phyloP scores from a whole-genome alignment of 1,140 invertebrate genomes.

The Heliconius nattereri region DNA sequence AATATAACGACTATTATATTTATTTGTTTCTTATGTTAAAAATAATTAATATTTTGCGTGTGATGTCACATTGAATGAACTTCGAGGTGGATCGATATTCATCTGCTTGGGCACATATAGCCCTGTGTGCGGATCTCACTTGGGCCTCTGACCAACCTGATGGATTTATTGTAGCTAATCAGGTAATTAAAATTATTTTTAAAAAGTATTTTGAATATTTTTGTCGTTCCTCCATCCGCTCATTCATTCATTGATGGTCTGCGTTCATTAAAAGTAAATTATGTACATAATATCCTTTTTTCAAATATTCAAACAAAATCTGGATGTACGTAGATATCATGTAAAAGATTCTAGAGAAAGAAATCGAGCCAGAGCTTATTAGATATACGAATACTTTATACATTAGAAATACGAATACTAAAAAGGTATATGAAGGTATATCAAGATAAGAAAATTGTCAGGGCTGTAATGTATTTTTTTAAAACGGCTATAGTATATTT shows the following conservation, averaged over 20 bases:
- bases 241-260: neutral
- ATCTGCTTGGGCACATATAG: constrained; percentile 75
- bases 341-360: too few relatives aligned
- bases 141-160: constrained; percentile 73
- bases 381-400: neutral
- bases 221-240: neutral
- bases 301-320: neutral
- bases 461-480: too few relatives aligned
- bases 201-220: neutral
- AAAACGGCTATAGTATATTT: too few relatives aligned
- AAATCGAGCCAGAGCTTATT: neutral
- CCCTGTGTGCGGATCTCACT: constrained; percentile 78
- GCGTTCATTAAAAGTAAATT: neutral
- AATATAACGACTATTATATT: constrained; percentile 75
- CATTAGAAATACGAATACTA: too few relatives aligned
- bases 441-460: too few relatives aligned
- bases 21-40: constrained; percentile 69
- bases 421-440: too few relatives aligned
- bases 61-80: constrained; percentile 80
- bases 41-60: constrained; percentile 63
- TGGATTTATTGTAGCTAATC: constrained; percentile 75
- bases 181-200: constrained; percentile 50
- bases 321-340: neutral
- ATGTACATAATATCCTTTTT: neutral
- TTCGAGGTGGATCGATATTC: constrained; percentile 76